These are phyloP conservation scores for Drosophila guanche DNA, from an alignment of 1,140 invertebrate species.

Conservation along the genomic window DNA sequence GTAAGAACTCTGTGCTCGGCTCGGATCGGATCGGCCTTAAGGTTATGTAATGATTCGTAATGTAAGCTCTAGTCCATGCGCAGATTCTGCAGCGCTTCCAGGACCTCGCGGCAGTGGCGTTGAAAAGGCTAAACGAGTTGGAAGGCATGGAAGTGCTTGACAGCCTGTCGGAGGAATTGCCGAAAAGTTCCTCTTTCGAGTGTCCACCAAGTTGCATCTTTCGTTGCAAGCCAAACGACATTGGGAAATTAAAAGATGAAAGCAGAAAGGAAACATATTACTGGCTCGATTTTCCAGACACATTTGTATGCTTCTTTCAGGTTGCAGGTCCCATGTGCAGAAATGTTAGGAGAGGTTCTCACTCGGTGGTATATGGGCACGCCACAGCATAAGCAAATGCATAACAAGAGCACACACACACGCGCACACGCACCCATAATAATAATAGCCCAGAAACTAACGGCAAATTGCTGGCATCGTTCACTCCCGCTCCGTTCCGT, in stretches of 20 bases:
- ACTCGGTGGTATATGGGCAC: slow-evolving; percentile 54
- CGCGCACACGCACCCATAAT: slow-evolving; percentile 24
- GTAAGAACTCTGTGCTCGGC: too few species aligned
- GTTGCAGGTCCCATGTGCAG: slow-evolving; percentile 29
- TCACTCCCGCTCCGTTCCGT: slow-evolving; percentile 9
- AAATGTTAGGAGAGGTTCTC: too few species aligned
- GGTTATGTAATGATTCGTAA: too few species aligned
- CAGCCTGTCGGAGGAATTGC: slow-evolving; percentile 87
- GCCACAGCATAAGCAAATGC: slow-evolving; percentile 67
- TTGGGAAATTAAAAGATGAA: slow-evolving; percentile 32
- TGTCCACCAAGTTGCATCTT: slow-evolving; percentile 25
- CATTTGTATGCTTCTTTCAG: neutral
- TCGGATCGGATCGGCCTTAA: too few species aligned
- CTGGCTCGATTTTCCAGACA: neutral
- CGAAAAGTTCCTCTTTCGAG: slow-evolving; percentile 1
- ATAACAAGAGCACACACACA: slow-evolving; percentile 40
- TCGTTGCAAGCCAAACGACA: neutral
- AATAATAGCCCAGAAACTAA: slow-evolving; percentile 73
- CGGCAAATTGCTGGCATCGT: slow-evolving; percentile 71
- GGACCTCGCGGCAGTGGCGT: too few species aligned
- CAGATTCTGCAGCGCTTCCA: too few species aligned
- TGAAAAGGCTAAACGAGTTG: too few species aligned
- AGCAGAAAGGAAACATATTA: slow-evolving; percentile 25
- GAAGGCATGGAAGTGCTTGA: slow-evolving; percentile 88
- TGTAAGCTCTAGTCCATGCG: too few species aligned